A percentile compares a stretch with the other conserved stretches of the same genome.
phyloP scores from a whole-genome alignment of 2,113 vertebrate species.

The Rhodinocichla rosea region DNA sequence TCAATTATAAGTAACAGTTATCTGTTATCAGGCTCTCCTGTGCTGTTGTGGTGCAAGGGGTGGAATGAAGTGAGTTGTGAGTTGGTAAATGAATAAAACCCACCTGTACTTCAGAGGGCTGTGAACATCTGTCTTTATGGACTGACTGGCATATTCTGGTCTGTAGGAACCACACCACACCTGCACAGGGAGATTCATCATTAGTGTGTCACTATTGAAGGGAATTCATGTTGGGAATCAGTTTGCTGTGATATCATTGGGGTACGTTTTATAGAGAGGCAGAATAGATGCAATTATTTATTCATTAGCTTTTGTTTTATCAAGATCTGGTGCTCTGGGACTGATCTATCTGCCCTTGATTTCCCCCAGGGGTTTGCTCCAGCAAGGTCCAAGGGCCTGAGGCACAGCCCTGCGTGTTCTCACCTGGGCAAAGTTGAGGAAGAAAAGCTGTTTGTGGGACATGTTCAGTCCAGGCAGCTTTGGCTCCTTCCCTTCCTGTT shows the following conservation, averaged over 20 bases:
- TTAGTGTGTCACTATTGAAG: not conserved
- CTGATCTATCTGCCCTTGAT: not conserved
- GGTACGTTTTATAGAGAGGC: not conserved
- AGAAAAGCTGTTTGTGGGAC: constrained; percentile 93
- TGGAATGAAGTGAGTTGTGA: not conserved
- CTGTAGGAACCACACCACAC: constrained; percentile 97
- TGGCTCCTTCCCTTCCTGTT: constrained; percentile 82
- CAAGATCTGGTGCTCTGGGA: not conserved
- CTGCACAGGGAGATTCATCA: not conserved
- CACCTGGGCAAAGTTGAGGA: constrained; percentile 96
- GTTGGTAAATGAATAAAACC: not conserved
- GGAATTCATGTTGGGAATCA: not conserved
- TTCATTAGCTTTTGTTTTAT: not conserved
- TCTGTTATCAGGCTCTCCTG: not conserved
- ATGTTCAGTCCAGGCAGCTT: constrained; percentile 87
- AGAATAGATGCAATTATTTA: not conserved
- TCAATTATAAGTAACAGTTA: too few species aligned
- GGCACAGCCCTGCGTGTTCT: not conserved
- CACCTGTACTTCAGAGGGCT: constrained; percentile 96
- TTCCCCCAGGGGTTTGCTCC: not conserved
- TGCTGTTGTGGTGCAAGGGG: accelerated
- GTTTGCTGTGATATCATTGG: not conserved
- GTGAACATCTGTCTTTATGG: constrained; percentile 94
- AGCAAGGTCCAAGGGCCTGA: not conserved
- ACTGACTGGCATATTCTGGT: constrained; percentile 92